Evolutionary conservation across 2,888 invertebrate genomes (phyloP).

Genomic region (Dasysyrphus albostriatus): DNA sequence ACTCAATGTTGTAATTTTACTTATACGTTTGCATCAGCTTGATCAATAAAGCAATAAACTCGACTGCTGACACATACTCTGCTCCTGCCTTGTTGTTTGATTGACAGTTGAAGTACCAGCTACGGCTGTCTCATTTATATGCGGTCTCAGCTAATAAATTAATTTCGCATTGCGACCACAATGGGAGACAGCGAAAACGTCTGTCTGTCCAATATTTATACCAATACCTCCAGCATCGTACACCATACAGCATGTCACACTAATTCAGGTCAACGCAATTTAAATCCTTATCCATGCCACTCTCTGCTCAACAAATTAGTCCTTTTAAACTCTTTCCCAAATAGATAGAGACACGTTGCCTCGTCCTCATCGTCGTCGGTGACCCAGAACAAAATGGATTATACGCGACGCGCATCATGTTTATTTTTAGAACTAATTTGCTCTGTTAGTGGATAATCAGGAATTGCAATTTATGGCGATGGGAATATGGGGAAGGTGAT

Average conservation of each 20-base stretch:
- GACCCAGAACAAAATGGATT: slow-evolving; percentile 36
- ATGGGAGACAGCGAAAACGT: slow-evolving; percentile 25
- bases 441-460: background rate
- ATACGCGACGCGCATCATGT: slow-evolving; percentile 46
- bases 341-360: background rate
- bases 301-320: slow-evolving; percentile 30
- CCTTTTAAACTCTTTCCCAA: slow-evolving; percentile 14
- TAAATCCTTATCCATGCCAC: slow-evolving; percentile 21
- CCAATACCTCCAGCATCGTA: background rate
- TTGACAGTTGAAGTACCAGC: slow-evolving; percentile 31
- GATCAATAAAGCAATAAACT: slow-evolving; percentile 65
- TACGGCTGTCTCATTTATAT: slow-evolving; percentile 54
- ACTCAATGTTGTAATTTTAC: background rate
- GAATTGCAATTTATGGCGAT: background rate
- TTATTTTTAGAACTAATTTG: slow-evolving; percentile 45
- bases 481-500: slow-evolving; percentile 22
- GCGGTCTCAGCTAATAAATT: slow-evolving; percentile 71
- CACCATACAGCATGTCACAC: slow-evolving; percentile 3
- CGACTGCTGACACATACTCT: background rate
- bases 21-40: slow-evolving; percentile 25
- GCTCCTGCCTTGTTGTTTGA: slow-evolving; percentile 10
- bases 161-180: slow-evolving; percentile 62
- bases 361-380: background rate
- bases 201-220: slow-evolving; percentile 14
- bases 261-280: slow-evolving; percentile 32